Percentiles rank a stretch among this genome's conserved stretches.
Evolutionary conservation across 2,888 invertebrate genomes (phyloP).

Genomic region (Candidula unifasciata): DNA sequence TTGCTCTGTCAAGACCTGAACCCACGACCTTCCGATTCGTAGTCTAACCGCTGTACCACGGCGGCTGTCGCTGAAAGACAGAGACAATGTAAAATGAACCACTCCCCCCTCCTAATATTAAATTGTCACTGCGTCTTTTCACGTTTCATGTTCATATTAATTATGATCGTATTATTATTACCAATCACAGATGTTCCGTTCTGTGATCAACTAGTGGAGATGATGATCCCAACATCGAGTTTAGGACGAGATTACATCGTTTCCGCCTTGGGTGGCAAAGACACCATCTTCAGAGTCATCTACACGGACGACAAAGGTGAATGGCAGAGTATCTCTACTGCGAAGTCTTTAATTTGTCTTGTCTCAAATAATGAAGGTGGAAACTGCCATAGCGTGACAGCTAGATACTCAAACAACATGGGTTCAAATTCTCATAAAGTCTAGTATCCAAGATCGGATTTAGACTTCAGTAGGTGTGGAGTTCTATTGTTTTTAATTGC

Average conservation of each 20-base stretch:
- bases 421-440: background rate
- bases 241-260: slow-evolving; percentile 22
- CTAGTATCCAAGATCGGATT: too few species aligned
- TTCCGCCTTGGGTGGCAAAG: background rate
- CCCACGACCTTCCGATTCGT: too few species aligned
- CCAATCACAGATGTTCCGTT: slow-evolving; percentile 3
- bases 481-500: too few species aligned
- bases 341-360: background rate
- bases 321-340: background rate
- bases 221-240: slow-evolving; percentile 22
- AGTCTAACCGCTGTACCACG: too few species aligned
- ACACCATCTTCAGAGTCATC: background rate
- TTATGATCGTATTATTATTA: background rate
- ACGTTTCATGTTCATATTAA: background rate
- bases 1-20: too few species aligned
- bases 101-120: too few species aligned
- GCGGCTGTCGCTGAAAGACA: too few species aligned
- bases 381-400: background rate
- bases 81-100: too few species aligned
- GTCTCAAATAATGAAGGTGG: background rate
- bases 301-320: background rate
- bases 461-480: too few species aligned
- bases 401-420: background rate
- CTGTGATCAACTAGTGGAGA: slow-evolving; percentile 27
- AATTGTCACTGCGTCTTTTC: background rate